Conservation (phyloP, 1,140 invertebrate species). For the Dufourea novaeangliae region DNA sequence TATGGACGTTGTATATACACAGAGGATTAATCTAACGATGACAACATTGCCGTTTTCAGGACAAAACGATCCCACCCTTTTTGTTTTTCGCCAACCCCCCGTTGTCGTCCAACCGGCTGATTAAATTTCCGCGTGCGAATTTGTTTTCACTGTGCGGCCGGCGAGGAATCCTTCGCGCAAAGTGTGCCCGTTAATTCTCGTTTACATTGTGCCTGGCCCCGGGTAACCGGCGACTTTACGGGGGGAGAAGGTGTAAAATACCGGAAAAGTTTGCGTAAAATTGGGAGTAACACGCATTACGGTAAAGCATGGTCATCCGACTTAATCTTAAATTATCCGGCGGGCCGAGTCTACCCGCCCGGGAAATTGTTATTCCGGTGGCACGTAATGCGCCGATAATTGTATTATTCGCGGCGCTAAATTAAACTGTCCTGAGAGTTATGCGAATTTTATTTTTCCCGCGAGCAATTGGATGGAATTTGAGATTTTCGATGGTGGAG, state of each 20-base stretch:
- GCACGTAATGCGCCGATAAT: neutral
- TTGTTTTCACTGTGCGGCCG: constrained; percentile 17
- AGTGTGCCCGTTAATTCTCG: constrained; percentile 34
- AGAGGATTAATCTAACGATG: too few relatives aligned
- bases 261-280: constrained; percentile 26
- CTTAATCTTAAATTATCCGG: constrained; percentile 1
- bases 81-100: neutral
- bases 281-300: constrained; percentile 19
- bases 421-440: neutral
- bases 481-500: too few relatives aligned
- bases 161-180: neutral
- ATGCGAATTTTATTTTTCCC: too few relatives aligned
- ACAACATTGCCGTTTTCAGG: too few relatives aligned
- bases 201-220: constrained; percentile 21
- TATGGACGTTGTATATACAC: too few relatives aligned
- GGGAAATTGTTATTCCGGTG: neutral
- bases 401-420: neutral
- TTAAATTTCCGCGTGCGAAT: constrained; percentile 41
- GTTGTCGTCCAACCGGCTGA: constrained; percentile 16
- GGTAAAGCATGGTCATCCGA: neutral
- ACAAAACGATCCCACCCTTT: too few relatives aligned
- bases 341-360: too few relatives aligned
- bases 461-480: too few relatives aligned
- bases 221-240: neutral
- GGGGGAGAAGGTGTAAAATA: constrained; percentile 20